Evolutionary conservation across 2,113 vertebrate species (phyloP).

Genomic region (Athene cunicularia): DNA sequence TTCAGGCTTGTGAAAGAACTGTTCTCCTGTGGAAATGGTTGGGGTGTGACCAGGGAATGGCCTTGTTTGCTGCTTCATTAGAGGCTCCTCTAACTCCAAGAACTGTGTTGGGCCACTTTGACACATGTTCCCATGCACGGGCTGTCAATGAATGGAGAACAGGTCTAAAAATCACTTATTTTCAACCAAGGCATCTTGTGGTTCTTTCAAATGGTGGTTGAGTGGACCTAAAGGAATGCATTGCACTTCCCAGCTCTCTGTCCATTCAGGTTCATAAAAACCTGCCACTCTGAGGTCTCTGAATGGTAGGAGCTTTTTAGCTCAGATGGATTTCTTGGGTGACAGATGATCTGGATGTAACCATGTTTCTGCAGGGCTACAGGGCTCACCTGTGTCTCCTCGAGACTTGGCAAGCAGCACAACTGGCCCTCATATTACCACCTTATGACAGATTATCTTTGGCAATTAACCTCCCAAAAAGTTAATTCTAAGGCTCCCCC

Average conservation of each 20-base stretch:
- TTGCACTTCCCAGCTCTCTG: background rate
- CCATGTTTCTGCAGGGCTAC: background rate
- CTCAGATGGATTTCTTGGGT: background rate
- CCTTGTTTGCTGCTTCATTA: background rate
- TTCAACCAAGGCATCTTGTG: background rate
- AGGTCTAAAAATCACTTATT: background rate
- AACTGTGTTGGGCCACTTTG: background rate
- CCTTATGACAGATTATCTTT: background rate
- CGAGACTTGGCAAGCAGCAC: background rate
- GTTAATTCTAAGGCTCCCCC: background rate
- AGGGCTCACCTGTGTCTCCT: background rate
- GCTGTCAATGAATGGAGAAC: background rate
- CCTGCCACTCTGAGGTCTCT: background rate
- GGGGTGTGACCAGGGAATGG: background rate
- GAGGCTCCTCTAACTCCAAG: background rate
- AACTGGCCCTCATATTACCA: background rate
- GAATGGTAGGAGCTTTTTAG: background rate
- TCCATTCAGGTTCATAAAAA: background rate
- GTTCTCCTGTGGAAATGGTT: background rate
- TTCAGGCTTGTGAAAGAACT: background rate
- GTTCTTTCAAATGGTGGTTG: background rate
- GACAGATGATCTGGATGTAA: background rate
- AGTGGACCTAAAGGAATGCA: background rate
- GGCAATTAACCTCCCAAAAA: background rate
- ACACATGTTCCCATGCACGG: rapidly evolving